A percentile compares a stretch with the other conserved stretches of the same genome.
phyloP scores from a whole-genome alignment of 2,888 invertebrate species.

The Cephus spinipes region DNA sequence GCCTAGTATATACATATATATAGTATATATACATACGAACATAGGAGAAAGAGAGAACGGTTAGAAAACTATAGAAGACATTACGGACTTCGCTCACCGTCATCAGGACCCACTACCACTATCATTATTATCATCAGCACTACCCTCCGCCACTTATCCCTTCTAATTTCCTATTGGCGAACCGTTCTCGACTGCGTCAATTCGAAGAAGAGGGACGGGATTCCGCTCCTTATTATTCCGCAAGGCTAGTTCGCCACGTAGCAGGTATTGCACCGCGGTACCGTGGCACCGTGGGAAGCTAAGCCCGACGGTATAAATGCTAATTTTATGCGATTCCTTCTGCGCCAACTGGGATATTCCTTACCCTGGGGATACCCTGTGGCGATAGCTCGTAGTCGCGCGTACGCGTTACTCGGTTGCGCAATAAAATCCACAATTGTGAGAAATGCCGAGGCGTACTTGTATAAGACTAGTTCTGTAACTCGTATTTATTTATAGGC shows the following conservation, averaged over 20 bases:
- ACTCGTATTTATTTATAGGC: background rate
- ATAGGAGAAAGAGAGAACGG: background rate
- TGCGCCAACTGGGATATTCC: conserved; percentile 12
- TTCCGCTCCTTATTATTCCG: conserved; percentile 3
- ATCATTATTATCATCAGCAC: background rate
- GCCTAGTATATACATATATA: background rate
- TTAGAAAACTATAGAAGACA: background rate
- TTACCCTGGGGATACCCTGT: conserved; percentile 12
- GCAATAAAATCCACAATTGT: conserved; percentile 50
- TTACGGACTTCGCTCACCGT: background rate
- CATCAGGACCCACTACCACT: background rate
- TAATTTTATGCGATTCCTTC: conserved; percentile 57
- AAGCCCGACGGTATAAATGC: conserved; percentile 49
- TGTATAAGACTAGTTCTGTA: background rate
- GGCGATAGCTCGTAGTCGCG: conserved; percentile 21
- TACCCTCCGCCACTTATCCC: conserved; percentile 2
- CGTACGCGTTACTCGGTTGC: conserved; percentile 30
- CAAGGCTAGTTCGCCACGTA: background rate
- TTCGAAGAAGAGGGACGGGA: conserved; percentile 5
- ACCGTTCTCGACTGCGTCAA: background rate
- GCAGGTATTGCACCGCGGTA: conserved; percentile 16
- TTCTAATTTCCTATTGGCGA: background rate
- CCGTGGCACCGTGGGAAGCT: conserved; percentile 48
- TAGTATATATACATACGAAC: background rate
- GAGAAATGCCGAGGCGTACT: conserved; percentile 37